These are phyloP conservation scores for Paelopatides confundens DNA, from an alignment of 53 echinoderm and acorn worm species.

Conservation along the genomic window DNA sequence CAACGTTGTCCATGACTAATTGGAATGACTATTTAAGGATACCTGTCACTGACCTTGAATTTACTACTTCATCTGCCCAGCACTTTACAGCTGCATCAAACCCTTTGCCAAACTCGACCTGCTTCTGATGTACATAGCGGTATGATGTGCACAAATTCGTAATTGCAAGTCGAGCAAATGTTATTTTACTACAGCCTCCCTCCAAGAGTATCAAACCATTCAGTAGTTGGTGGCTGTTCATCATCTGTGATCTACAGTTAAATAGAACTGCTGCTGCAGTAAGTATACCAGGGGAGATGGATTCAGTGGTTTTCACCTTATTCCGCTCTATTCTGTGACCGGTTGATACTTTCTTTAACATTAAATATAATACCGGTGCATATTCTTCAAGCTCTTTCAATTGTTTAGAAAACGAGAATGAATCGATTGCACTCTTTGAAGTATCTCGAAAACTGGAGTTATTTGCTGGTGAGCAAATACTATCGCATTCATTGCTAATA, in stretches of 20 bases:
- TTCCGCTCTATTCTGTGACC: background rate
- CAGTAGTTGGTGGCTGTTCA: conserved; percentile 49
- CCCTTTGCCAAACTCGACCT: conserved; percentile 33
- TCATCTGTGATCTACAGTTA: conserved; percentile 40
- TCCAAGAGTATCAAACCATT: conserved; percentile 49
- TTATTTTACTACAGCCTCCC: conserved; percentile 30
- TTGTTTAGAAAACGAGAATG: background rate
- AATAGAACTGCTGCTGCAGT: conserved; percentile 56
- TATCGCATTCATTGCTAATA: background rate
- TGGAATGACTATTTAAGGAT: background rate
- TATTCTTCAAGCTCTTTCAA: conserved; percentile 17
- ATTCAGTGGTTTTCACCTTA: conserved; percentile 15
- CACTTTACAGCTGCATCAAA: conserved; percentile 34
- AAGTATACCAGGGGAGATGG: conserved; percentile 26
- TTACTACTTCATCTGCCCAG: conserved; percentile 37
- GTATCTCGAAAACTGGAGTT: conserved; percentile 29
- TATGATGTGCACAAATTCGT: conserved; percentile 41
- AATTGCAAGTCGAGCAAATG: conserved; percentile 35
- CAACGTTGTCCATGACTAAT: conserved; percentile 59
- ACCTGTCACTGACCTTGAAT: background rate
- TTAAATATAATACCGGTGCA: background rate
- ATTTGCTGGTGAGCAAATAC: background rate
- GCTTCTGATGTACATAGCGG: conserved; percentile 28
- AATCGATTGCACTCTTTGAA: background rate
- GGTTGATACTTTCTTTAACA: background rate